A percentile compares a stretch with the other conserved stretches of the same genome.
phyloP scores from a whole-genome alignment of 1,140 invertebrate species.

The Coelopa frigida region DNA sequence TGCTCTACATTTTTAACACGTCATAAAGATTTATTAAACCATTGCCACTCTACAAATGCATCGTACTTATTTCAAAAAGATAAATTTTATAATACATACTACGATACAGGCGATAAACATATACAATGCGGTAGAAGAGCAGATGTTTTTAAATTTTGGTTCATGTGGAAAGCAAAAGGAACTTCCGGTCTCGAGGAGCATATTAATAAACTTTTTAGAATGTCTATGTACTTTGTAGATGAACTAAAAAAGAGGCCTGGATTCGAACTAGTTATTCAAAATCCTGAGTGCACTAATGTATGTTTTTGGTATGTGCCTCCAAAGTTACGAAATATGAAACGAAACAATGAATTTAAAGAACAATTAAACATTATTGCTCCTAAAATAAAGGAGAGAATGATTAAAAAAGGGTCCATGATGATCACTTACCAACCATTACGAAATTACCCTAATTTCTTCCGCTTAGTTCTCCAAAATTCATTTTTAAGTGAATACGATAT shows the following conservation, averaged over 20 bases:
- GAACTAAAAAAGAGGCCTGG: constrained; percentile 44
- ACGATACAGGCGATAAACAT: constrained; percentile 89
- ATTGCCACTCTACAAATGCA: constrained; percentile 67
- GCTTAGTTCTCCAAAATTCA: constrained; percentile 79
- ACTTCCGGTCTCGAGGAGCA: constrained; percentile 57
- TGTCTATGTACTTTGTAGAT: no score
- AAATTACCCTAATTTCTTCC: constrained; percentile 74
- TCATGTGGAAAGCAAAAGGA: constrained; percentile 83
- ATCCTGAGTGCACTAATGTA: constrained; percentile 70
- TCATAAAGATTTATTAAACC: constrained; percentile 55
- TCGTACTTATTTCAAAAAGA: constrained; percentile 87
- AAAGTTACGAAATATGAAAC: constrained; percentile 27
- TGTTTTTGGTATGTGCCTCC: constrained; percentile 91
- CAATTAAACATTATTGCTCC: constrained; percentile 55
- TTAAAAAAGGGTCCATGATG: constrained; percentile 70
- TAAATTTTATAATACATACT: constrained; percentile 85
- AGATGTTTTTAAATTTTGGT: constrained; percentile 88
- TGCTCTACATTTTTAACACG: constrained; percentile 74
- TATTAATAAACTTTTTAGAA: constrained; percentile 53
- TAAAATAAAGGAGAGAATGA: constrained; percentile 75
- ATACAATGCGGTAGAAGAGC: constrained; percentile 90
- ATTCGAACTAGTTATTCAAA: constrained; percentile 52
- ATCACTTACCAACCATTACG: constrained; percentile 76
- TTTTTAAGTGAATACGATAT: constrained; percentile 47
- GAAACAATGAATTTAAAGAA: neutral